A percentile compares a stretch with the other conserved stretches of the same genome.
Conservation (phyloP, 2,113 vertebrate genomes). For the Lophius piscatorius region DNA sequence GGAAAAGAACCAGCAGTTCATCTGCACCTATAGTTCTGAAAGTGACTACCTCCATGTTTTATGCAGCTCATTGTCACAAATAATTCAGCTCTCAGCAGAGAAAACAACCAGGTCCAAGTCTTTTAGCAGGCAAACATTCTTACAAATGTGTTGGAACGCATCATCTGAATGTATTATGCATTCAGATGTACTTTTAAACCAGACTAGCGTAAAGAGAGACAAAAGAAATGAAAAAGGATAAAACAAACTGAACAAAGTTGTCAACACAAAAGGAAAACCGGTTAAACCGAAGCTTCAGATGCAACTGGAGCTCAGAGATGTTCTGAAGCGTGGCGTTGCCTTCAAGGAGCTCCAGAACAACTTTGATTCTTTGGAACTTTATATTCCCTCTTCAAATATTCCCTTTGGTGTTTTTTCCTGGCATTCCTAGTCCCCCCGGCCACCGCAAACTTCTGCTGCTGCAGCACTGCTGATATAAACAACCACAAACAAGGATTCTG, state of each 20-base stretch:
- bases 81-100: neutral
- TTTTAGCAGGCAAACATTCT: neutral
- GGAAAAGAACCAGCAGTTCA: too few relatives aligned
- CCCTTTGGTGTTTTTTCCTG: too few relatives aligned
- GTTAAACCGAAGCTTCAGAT: neutral
- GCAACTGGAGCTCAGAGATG: neutral
- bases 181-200: conserved; percentile 2
- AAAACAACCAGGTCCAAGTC: neutral
- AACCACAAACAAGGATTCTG: too few relatives aligned
- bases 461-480: too few relatives aligned
- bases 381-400: too few relatives aligned
- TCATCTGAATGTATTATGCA: conserved; percentile 19
- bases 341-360: too few relatives aligned
- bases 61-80: too few relatives aligned
- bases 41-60: too few relatives aligned
- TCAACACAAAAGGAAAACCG: neutral
- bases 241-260: conserved; percentile 5
- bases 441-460: too few relatives aligned
- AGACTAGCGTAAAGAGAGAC: neutral
- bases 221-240: neutral
- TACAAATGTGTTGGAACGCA: neutral
- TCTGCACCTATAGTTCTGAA: neutral
- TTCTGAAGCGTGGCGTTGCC: too few relatives aligned
- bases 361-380: too few relatives aligned
- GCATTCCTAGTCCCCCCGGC: too few relatives aligned